phyloP scores from a whole-genome alignment of 2,113 vertebrate genomes.

The Bucco capensis region DNA sequence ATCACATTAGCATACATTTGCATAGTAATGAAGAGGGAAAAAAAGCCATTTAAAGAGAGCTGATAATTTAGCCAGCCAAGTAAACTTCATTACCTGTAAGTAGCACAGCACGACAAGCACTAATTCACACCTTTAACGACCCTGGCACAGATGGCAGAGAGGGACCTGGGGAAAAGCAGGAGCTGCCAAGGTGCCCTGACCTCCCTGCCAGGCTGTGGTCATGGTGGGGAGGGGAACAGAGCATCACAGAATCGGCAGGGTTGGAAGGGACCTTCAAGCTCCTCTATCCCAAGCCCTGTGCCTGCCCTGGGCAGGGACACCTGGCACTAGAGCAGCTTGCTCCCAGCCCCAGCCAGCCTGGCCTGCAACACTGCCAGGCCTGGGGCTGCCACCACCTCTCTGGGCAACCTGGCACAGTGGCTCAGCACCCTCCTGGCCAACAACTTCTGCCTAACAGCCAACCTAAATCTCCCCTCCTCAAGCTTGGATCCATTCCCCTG shows the following conservation, averaged over 20 bases:
- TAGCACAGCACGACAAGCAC: neutral
- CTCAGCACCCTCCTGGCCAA: too few relatives aligned
- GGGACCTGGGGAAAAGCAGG: neutral
- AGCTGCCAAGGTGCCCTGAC: neutral
- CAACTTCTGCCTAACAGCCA: too few relatives aligned
- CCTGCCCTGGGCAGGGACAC: too few relatives aligned
- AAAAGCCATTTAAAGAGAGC: conserved; percentile 38
- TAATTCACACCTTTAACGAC: conserved; percentile 46
- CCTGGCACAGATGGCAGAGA: neutral
- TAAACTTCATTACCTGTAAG: conserved; percentile 52
- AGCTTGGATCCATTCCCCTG: too few relatives aligned
- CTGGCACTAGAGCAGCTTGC: too few relatives aligned
- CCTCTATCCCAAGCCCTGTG: too few relatives aligned
- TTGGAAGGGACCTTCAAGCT: too few relatives aligned
- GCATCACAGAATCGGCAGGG: neutral
- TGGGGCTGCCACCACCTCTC: too few relatives aligned
- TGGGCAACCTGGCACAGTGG: too few relatives aligned
- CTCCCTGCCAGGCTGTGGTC: neutral
- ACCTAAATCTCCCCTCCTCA: too few relatives aligned
- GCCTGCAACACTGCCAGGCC: too few relatives aligned
- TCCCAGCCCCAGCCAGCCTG: too few relatives aligned
- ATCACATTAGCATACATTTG: conserved; percentile 65
- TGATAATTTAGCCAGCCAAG: conserved; percentile 39
- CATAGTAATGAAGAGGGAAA: conserved; percentile 53
- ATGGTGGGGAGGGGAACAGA: neutral